A percentile compares a stretch with the other conserved stretches of the same genome.
Evolutionary conservation across 2,888 invertebrate genomes (phyloP).

Genomic region (Hirtodrosophila histrioides): DNA sequence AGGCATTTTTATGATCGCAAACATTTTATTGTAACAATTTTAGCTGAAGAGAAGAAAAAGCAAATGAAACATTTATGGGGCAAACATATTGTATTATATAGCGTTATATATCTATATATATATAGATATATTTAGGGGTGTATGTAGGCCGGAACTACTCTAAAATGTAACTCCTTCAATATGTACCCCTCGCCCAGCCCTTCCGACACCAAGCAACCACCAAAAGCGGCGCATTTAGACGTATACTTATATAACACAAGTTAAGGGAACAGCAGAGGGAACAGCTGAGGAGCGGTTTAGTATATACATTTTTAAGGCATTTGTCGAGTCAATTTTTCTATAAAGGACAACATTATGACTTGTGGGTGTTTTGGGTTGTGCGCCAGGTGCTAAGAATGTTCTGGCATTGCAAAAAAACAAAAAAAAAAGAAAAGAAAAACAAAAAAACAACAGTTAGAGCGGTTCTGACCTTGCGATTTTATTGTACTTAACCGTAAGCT

Average conservation of each 20-base stretch:
- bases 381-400: background rate
- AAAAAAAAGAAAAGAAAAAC: too few relatives aligned
- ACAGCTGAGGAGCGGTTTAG: background rate
- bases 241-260: background rate
- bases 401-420: too few relatives aligned
- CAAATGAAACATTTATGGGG: constrained; percentile 25
- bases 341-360: background rate
- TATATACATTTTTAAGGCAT: constrained; percentile 9
- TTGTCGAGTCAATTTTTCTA: constrained; percentile 45
- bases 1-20: constrained; percentile 51
- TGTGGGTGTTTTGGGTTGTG: background rate
- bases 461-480: constrained; percentile 60
- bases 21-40: constrained; percentile 53
- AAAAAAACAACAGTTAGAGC: constrained; percentile 23
- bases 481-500: constrained; percentile 72
- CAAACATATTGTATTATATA: constrained; percentile 57
- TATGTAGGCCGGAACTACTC: constrained; percentile 29
- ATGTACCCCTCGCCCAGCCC: constrained; percentile 1
- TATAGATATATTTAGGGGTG: constrained; percentile 16
- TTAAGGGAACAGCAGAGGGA: background rate
- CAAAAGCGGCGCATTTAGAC: constrained; percentile 4
- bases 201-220: background rate
- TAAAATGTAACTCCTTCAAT: background rate
- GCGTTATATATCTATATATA: constrained; percentile 23
- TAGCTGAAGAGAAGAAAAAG: constrained; percentile 32